phyloP scores from a whole-genome alignment of 1,140 invertebrate genomes.

The Neuroterus valhalla region DNA sequence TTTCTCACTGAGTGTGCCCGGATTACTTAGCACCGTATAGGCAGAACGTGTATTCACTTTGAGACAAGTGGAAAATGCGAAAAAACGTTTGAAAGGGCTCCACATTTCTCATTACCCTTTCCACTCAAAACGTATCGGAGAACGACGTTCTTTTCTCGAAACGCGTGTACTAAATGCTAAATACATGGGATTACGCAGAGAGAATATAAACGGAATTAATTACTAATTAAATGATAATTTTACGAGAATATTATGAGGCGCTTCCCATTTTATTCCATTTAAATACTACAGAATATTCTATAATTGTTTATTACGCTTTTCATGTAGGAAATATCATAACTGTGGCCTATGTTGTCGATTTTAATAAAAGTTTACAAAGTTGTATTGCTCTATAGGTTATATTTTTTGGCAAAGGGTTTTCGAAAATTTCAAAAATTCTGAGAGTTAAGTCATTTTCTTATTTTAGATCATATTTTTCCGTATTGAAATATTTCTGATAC shows the following conservation, averaged over 20 bases:
- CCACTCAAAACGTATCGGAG: constrained; percentile 24
- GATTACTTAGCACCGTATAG: constrained; percentile 30
- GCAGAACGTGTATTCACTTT: constrained; percentile 30
- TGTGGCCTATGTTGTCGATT: too few species aligned
- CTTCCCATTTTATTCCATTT: too few species aligned
- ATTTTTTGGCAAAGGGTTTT: too few species aligned
- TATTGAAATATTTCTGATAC: too few species aligned
- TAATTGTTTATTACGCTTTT: too few species aligned
- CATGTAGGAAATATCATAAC: too few species aligned
- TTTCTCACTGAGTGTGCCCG: constrained; percentile 29
- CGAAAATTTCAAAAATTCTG: too few species aligned
- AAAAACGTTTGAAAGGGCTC: constrained; percentile 35
- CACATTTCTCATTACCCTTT: constrained; percentile 31
- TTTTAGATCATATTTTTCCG: too few species aligned
- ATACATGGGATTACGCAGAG: constrained; percentile 11
- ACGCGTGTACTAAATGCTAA: constrained; percentile 1
- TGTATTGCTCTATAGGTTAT: too few species aligned
- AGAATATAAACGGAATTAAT: constrained; percentile 37
- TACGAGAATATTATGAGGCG: neutral
- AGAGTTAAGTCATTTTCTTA: too few species aligned
- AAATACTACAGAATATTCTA: too few species aligned
- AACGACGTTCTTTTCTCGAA: constrained; percentile 29
- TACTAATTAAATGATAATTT: neutral
- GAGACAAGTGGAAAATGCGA: constrained; percentile 28
- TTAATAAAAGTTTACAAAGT: too few species aligned